Evolutionary conservation across 1,140 invertebrate species (phyloP), one percentile per base, ranked within the genome.

Genomic region (Plodia interpunctella): DNA sequence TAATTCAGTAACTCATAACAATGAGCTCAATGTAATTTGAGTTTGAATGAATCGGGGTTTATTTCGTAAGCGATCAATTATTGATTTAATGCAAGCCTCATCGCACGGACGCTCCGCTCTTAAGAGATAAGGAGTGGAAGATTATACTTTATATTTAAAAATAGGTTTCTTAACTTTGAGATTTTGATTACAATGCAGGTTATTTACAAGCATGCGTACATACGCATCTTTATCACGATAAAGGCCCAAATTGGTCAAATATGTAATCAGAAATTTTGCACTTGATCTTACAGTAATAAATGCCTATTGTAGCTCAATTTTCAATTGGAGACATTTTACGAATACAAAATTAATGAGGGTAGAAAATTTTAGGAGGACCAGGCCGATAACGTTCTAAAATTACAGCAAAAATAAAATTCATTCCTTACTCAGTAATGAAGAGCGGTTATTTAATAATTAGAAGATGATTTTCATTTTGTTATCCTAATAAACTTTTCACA

Each of bases 1-100:
- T 54, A 63, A 66, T 68, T 64, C 67, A 64, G 59, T 70, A 78
- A 66, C 72, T 68, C 72, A 62, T 64, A 71, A 79, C 68, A 74
- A 72, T 71, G 67, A 70, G 66, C 62, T 68, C 65, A 70, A 68
- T 70, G 60, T 70, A 72, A 77, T 74, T 70, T 62, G 44, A 61
- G 59, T 59, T 55, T 68, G 59, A 68, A 71, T 75, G 58, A 73
- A 66, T 72, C 68, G 59, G 35, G 38, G 49, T 66, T 62, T 65
- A 59, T 63, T 61, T 60, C 25, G 52, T 50, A 57, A 69, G 57
- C 28, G 50, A 49, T 67, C 53, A 52, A 55, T n/a, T 70, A 54
- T 53, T 53, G 51, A 56, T 61, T 38, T 55, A 49, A 38, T 55
- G 50, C 49, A 25, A 49, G 13, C 49, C 28, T 25, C 38, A 56